Conservation (phyloP, 2,797 vertebrate genomes). For the Hyperoplus lanceolatus region DNA sequence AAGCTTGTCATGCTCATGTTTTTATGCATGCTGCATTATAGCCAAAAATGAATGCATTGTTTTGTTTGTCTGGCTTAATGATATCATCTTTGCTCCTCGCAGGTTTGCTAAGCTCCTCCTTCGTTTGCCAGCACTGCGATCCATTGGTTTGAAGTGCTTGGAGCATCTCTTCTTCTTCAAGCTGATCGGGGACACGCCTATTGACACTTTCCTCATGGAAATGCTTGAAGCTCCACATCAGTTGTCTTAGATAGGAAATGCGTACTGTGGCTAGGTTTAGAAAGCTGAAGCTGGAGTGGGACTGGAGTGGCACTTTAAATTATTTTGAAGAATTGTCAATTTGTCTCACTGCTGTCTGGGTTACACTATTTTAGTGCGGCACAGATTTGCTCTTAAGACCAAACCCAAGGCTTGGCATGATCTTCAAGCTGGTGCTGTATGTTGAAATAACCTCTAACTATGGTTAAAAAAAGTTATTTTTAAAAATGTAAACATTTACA, state of each 20-base stretch:
- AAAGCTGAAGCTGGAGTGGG: slow-evolving; percentile 84
- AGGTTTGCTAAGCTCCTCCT: slow-evolving; percentile 97
- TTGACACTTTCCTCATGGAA: slow-evolving; percentile 99
- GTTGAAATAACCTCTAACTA: slow-evolving; percentile 82
- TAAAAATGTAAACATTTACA: slow-evolving; percentile 80
- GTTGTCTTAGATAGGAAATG: slow-evolving; percentile 81
- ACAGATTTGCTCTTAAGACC: slow-evolving; percentile 86
- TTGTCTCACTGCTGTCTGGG: slow-evolving; percentile 87
- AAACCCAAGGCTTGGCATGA: slow-evolving; percentile 86
- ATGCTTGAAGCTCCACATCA: slow-evolving; percentile 98
- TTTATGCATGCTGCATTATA: not conserved
- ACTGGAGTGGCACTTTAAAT: slow-evolving; percentile 89
- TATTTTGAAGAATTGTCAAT: slow-evolving; percentile 86
- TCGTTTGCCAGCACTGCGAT: slow-evolving; percentile 93
- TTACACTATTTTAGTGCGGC: slow-evolving; percentile 82
- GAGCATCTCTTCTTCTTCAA: slow-evolving; percentile 99
- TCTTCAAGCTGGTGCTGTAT: slow-evolving; percentile 87
- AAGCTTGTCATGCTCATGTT: not conserved
- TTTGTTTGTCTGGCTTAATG: not conserved
- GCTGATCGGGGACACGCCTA: slow-evolving; percentile 97
- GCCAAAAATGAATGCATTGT: not conserved
- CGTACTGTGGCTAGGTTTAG: slow-evolving; percentile 80
- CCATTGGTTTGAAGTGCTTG: slow-evolving; percentile 96
- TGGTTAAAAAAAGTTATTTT: slow-evolving; percentile 78
- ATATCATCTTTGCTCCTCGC: not conserved